Evolutionary conservation across 2,888 invertebrate genomes (phyloP).

Genomic region (Ferrisia virgata): DNA sequence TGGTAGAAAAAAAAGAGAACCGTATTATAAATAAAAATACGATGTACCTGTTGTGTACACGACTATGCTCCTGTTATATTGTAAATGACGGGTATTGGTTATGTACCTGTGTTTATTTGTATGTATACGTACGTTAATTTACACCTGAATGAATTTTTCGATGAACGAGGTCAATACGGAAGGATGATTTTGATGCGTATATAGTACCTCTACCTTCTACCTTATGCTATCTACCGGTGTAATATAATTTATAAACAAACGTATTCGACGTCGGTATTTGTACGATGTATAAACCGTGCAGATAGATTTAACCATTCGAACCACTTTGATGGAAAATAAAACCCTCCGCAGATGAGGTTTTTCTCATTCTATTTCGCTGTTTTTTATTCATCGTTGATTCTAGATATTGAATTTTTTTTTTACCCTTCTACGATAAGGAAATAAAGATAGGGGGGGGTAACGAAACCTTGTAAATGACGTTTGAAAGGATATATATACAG

Average conservation of each 20-base stretch:
- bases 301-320: no score
- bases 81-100: neutral
- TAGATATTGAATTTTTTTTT: neutral
- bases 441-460: neutral
- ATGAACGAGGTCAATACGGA: neutral
- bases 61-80: no score
- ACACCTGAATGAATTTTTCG: neutral
- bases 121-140: neutral
- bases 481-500: no score
- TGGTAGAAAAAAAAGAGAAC: no score
- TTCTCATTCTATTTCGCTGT: neutral
- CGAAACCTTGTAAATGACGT: neutral
- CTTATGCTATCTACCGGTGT: neutral
- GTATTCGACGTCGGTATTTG: neutral
- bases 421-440: neutral
- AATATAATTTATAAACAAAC: neutral
- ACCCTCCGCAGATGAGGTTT: neutral
- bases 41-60: no score
- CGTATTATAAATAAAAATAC: no score
- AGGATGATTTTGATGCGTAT: neutral
- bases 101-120: neutral
- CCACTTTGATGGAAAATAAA: neutral
- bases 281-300: no score
- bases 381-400: neutral
- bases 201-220: neutral